Evolutionary conservation across 2,888 invertebrate genomes (phyloP), one percentile per base, ranked within the genome.

Genomic region (Lacanobia wlatinum): DNA sequence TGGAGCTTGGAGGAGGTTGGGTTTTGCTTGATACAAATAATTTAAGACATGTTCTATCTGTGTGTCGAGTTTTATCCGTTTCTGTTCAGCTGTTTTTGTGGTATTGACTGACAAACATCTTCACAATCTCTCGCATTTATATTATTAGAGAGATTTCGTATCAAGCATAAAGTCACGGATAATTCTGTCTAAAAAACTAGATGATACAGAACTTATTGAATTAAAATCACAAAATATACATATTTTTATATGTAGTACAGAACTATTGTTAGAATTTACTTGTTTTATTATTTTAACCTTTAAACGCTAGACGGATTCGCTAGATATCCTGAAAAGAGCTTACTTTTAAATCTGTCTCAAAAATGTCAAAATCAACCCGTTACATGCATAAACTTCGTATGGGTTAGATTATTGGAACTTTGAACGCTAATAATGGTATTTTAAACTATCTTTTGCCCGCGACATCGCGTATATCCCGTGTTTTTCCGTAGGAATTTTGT

Each of bases 291-390:
- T 76, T 66, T 70, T 78, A 73, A 76, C 72, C 62, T 70, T 67
- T 60, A 43, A 69, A 60, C 9, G 67, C 60, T 80, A 83, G 83
- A 66, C 3, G 80, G 76, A 71, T 62, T 70, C 80, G 76, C 80
- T 83, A 82, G 82, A 73, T 50, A 61, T 72, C 67, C 79, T 43
- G 8, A 38, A 14, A 43, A 64, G 46, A 80, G 77, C 69, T 80
- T 79, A 23, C 18, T 38, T 80, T 69, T 3, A 61, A 56, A 67
- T 77, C 68, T 69, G 73, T 72, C 61, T 64, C 66, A 58, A 68
- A 77, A 59, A 73, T 78, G 6, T 21, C 34, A 59, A 23, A 56
- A 55, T 21, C 28, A 16, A 62, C 28, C 61, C 12, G 2, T 46
- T 38, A 6, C 23, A 43, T 52, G 12, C 55, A 52, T 34, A 8